Base-by-base conservation (phyloP, 2,888 invertebrate species). In the Acrobasis consociella region DNA sequence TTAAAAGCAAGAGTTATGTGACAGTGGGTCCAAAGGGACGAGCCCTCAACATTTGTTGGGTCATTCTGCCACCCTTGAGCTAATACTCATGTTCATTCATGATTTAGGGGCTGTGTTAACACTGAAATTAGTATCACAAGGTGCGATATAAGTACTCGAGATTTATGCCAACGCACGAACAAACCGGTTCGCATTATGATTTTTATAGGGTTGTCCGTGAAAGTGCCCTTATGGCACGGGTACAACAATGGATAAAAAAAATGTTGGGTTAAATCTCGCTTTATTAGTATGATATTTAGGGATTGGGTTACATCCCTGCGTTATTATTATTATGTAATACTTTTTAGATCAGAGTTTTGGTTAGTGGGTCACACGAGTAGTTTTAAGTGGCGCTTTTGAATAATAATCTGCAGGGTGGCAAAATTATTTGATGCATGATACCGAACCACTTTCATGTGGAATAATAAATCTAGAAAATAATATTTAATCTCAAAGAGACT, bases 91-190 rank as follows among this genome's bases (percentile, higher is more conserved):
- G 86, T 87, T 86, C 86, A 88, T 89, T 87, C 87, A 88, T 87
- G 83, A 85, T 85, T 81, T 81, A 83, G 83, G 87, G 87, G 78
- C 66, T 87, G 85, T 88, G 82, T 85, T 85, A 86, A 83, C 82
- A 85, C 76, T 72, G 73, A 89, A 89, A 91, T 91, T 91, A 91
- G 87, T 85, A 83, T 78, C 75, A 81, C 89, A 90, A 91, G 91
- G 91, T 91, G 91, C 81, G 81, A 86, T 73, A 78, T 84, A 85
- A 82, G 80, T 79, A 81, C 87, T 86, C 83, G 69, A 83, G 75
- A 73, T 71, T 77, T 82, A 89, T 89, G 88, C 86, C 85, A 78
- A 78, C 71, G 76, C 85, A 86, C 84, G 86, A 72, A 83, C 71
- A 75, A 85, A 85, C 83, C 83, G 78, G 86, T 82, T 76, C 68